Percentiles rank a stretch among this genome's conserved stretches.
Evolutionary conservation across 2,888 invertebrate species (phyloP).

Genomic region (Syrphus vitripennis): DNA sequence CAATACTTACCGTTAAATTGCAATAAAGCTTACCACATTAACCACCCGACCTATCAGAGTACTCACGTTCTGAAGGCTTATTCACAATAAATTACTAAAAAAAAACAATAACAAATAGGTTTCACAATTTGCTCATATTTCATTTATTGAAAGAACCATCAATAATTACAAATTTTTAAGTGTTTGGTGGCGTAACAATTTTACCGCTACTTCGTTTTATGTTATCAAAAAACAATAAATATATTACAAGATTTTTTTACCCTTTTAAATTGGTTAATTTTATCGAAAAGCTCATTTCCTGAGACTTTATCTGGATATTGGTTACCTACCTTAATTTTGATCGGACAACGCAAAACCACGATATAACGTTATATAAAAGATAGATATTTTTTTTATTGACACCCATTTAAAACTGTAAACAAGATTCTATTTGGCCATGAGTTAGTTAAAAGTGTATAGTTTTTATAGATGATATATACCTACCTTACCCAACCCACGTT

Average conservation of each 20-base stretch:
- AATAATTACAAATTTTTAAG: neutral
- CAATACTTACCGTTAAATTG: neutral
- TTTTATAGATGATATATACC: neutral
- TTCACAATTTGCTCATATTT: neutral
- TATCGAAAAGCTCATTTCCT: neutral
- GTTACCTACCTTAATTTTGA: neutral
- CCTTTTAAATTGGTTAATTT: neutral
- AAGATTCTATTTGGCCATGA: conserved; percentile 51
- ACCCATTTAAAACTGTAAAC: conserved; percentile 56
- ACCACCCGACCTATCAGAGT: neutral
- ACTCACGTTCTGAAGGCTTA: neutral
- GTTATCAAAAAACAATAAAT: neutral
- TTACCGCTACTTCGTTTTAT: neutral
- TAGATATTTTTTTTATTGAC: conserved; percentile 20
- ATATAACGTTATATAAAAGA: no score
- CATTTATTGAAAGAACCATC: neutral
- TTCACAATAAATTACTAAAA: neutral
- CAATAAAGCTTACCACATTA: neutral
- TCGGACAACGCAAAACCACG: neutral
- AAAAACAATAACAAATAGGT: neutral
- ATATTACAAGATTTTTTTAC: neutral
- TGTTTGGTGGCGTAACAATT: neutral
- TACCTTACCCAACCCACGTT: neutral
- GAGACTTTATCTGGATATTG: neutral
- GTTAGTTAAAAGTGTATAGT: conserved; percentile 30